Evolutionary conservation across 2,113 vertebrate genomes (phyloP).

Genomic region (Mus pahari): DNA sequence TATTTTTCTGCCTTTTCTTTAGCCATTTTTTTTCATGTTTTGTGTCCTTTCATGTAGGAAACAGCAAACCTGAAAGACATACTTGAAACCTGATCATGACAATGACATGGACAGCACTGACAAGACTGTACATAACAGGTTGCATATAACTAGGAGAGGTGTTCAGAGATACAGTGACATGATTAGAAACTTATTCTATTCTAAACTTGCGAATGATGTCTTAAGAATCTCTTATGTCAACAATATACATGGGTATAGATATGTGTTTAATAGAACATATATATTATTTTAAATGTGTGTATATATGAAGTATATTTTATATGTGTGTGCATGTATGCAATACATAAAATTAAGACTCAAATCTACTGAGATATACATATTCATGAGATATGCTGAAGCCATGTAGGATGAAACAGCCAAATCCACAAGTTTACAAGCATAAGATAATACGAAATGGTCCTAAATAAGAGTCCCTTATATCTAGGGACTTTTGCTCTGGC

Average conservation of each 20-base stretch:
- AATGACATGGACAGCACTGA: neutral
- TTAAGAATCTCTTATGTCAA: neutral
- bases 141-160: neutral
- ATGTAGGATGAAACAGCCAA: neutral
- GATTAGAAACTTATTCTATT: neutral
- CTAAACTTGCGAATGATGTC: neutral
- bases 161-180: neutral
- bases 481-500: neutral
- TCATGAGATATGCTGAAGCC: neutral
- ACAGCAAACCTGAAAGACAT: neutral
- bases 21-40: neutral
- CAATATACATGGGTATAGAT: neutral
- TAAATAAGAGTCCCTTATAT: neutral
- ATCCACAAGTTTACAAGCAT: neutral
- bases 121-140: neutral
- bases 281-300: neutral
- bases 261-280: neutral
- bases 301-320: neutral
- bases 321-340: neutral
- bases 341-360: neutral
- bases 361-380: neutral
- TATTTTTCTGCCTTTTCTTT: neutral
- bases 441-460: neutral
- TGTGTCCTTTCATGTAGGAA: neutral
- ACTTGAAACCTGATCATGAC: neutral